Percentiles rank a stretch among this genome's conserved stretches.
Conservation (phyloP, 1,140 invertebrate genomes). For the Drosophila nigrodunni region DNA sequence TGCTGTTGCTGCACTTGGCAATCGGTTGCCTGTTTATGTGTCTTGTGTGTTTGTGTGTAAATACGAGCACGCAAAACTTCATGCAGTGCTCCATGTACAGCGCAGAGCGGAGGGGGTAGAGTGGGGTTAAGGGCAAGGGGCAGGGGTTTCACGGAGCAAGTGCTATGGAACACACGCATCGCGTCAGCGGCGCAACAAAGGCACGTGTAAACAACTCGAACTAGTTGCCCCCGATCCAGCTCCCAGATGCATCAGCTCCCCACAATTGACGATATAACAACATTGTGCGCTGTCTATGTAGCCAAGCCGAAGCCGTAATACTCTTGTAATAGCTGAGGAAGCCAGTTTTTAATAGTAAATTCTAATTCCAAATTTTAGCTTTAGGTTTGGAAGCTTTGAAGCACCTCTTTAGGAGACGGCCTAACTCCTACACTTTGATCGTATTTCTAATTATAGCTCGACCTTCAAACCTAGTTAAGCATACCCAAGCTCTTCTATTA, state of each 20-base stretch:
- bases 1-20: conserved; percentile 64
- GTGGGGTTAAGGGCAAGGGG: not conserved
- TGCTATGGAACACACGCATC: conserved; percentile 72
- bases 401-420: too few species aligned
- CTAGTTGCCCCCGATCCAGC: conserved; percentile 46
- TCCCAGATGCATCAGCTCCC: conserved; percentile 24
- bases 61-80: conserved; percentile 79
- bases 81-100: conserved; percentile 57
- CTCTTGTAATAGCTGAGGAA: conserved; percentile 35
- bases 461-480: too few species aligned
- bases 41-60: conserved; percentile 68
- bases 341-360: too few species aligned
- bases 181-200: conserved; percentile 75
- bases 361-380: too few species aligned
- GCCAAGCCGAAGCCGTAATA: conserved; percentile 62
- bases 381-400: too few species aligned
- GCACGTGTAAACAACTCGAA: conserved; percentile 79
- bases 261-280: conserved; percentile 73
- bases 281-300: conserved; percentile 41
- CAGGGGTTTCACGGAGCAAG: not conserved
- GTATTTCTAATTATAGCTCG: too few species aligned
- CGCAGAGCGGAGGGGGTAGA: not conserved
- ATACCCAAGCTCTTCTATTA: too few species aligned
- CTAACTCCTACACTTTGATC: too few species aligned
- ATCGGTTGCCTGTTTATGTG: conserved; percentile 55